phyloP scores from a whole-genome alignment of 2,113 vertebrate species.

The Euleptes europaea region DNA sequence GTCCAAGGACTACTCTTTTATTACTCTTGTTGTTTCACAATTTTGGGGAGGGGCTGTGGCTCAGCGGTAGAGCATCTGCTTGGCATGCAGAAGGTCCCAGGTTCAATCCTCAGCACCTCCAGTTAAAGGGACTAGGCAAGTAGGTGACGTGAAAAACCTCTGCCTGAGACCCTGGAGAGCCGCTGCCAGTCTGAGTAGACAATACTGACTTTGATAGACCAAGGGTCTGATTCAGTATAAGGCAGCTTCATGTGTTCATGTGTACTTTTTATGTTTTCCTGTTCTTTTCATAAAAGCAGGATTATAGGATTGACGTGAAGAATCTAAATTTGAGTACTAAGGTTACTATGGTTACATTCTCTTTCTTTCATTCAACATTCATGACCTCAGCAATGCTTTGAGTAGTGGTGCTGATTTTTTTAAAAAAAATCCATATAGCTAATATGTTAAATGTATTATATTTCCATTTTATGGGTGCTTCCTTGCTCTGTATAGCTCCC shows the following conservation, averaged over 20 bases:
- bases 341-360: conserved; percentile 28
- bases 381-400: neutral
- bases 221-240: too few species aligned
- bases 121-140: too few species aligned
- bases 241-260: too few species aligned
- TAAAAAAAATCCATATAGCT: neutral
- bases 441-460: neutral
- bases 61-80: too few species aligned
- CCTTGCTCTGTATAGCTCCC: neutral
- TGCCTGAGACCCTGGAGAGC: too few species aligned
- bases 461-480: conserved; percentile 11
- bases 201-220: too few species aligned
- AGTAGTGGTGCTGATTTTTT: neutral
- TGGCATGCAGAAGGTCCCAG: too few species aligned
- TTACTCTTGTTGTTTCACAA: too few species aligned
- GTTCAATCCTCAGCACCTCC: too few species aligned
- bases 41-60: too few species aligned
- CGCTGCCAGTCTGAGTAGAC: too few species aligned
- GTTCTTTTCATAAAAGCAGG: neutral
- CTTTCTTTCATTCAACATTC: neutral
- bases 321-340: conserved; percentile 10
- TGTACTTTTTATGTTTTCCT: neutral
- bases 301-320: neutral
- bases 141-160: too few species aligned
- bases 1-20: neutral